Evolutionary conservation across 2,888 invertebrate genomes (phyloP), one percentile per base, ranked within the genome.

Genomic region (Amphipyra berbera): DNA sequence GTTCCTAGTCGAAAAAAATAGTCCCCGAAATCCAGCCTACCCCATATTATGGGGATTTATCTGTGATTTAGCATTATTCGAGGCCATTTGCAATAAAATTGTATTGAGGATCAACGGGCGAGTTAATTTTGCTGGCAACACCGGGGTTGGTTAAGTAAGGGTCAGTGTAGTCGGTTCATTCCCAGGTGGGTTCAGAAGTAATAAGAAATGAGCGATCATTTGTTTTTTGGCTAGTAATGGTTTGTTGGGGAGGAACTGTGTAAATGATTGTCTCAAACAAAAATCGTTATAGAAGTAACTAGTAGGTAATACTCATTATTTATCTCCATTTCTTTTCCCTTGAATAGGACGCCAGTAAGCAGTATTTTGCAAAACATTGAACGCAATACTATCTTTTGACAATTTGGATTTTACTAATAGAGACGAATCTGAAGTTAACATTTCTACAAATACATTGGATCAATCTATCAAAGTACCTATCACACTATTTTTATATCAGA

Each of bases 71-170:
- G 84, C 89, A 90, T 91, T 92, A 91, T 89, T 86, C 82, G 83
- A 74, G 65, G 82, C 89, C 87, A 86, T 91, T 90, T 87, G 91
- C 92, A 91, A 92, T 92, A 92, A 92, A 90, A 91, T 85, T 85
- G 88, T 88, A 89, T 87, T 86, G 89, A 83, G 91, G 90, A 89
- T 90, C 84, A 87, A 81, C 73, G 74, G 70, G 78, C 77, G 70
- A 85, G 90, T 88, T 92, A 90, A 92, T 93, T 90, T 88, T 74
- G 84, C 74, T 84, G 83, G 88, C 81, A 82, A 78, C 79, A 78
- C 77, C 61, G 79, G 79, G 85, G 78, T 74, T 71, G 62, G 71
- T 37, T 75, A 61, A 73, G 72, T 66, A 67, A 71, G 78, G 81
- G 83, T 78, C 80, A 78, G 77, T 76, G 64, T 61, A 71, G 70